phyloP scores from a whole-genome alignment of 2,888 invertebrate species.

The Rotaria sp. region DNA sequence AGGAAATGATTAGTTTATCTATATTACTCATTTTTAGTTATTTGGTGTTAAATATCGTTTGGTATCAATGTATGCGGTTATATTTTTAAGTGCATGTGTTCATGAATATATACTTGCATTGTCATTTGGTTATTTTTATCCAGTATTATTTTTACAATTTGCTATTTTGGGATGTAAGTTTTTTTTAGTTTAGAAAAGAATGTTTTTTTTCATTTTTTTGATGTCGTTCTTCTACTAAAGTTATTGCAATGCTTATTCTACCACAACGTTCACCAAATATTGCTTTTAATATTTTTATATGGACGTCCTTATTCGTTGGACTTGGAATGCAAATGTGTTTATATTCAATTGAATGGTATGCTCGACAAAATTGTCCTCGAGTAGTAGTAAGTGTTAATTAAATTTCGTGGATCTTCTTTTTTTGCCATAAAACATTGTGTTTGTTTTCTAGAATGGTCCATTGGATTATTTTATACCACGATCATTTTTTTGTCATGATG shows the following conservation, averaged over 20 bases:
- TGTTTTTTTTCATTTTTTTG: not conserved
- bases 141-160: constrained; percentile 73
- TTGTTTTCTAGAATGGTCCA: not conserved
- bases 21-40: constrained; percentile 33
- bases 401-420: too few species aligned
- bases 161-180: constrained; percentile 62
- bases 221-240: not conserved
- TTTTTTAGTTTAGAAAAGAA: not conserved
- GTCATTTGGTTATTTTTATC: constrained; percentile 77
- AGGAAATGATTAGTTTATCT: too few species aligned
- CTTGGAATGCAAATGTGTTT: constrained; percentile 68
- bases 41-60: constrained; percentile 42
- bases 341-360: constrained; percentile 79
- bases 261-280: constrained; percentile 57
- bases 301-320: constrained; percentile 72
- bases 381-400: constrained; percentile 27
- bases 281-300: constrained; percentile 62
- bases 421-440: not conserved
- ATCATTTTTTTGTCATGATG: not conserved
- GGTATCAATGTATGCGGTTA: constrained; percentile 57
- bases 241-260: constrained; percentile 49
- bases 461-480: constrained; percentile 1
- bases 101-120: constrained; percentile 78
- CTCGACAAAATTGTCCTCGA: constrained; percentile 64
- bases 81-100: constrained; percentile 74